phyloP scores from a whole-genome alignment of 2,797 vertebrate species.

The Ciconia nigra region DNA sequence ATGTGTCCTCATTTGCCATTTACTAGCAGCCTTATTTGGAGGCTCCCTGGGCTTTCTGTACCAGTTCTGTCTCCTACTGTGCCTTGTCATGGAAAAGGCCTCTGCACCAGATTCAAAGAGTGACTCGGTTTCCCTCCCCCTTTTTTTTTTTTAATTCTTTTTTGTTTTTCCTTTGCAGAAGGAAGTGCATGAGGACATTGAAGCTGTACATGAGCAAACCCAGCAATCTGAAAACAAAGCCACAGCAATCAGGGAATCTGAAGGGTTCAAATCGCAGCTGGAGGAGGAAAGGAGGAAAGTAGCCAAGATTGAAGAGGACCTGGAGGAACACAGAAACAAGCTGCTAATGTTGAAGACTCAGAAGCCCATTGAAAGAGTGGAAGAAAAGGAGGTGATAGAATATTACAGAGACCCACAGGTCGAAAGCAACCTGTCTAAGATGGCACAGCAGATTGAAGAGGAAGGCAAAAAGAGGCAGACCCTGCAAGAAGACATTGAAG shows the following conservation, averaged over 20 bases:
- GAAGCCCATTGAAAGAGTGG: slow-evolving; percentile 86
- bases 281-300: slow-evolving; percentile 82
- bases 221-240: slow-evolving; percentile 76
- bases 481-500: slow-evolving; percentile 80
- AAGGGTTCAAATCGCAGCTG: slow-evolving; percentile 76
- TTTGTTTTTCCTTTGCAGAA: slow-evolving; percentile 74
- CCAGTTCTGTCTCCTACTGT: not conserved
- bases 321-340: slow-evolving; percentile 81
- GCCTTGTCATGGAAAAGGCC: not conserved
- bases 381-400: slow-evolving; percentile 91
- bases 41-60: not conserved
- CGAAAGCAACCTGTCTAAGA: slow-evolving; percentile 76
- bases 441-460: slow-evolving; percentile 76
- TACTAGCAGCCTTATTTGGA: not conserved
- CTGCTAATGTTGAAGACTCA: slow-evolving; percentile 86
- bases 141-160: not conserved
- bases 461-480: slow-evolving; percentile 75
- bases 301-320: slow-evolving; percentile 70
- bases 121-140: not conserved
- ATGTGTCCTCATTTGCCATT: not conserved
- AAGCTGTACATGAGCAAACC: slow-evolving; percentile 65
- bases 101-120: not conserved
- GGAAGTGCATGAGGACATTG: slow-evolving; percentile 81
- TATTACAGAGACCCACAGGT: slow-evolving; percentile 91
- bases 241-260: slow-evolving; percentile 57